Conservation (phyloP, 2,888 invertebrate genomes). For the Chymomyza fuscimana region DNA sequence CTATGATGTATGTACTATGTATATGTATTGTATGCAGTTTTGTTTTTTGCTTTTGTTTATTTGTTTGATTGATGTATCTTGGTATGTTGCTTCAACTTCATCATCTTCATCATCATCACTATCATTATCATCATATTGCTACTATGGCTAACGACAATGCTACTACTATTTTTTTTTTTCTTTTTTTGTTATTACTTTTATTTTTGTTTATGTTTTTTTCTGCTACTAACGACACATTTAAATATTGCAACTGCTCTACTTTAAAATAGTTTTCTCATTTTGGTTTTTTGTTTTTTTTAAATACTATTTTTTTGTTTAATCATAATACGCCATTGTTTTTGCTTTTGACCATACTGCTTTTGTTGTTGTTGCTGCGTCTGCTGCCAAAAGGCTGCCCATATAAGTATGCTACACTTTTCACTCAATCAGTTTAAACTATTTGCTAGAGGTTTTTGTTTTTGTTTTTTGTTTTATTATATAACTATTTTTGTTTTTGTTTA, state of each 20-base stretch:
- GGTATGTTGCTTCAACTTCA: constrained; percentile 3
- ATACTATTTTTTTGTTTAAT: constrained; percentile 19
- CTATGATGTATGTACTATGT: constrained; percentile 44
- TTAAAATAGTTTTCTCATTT: constrained; percentile 63
- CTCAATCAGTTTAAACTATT: constrained; percentile 46
- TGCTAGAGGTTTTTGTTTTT: constrained; percentile 29
- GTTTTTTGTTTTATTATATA: constrained; percentile 14
- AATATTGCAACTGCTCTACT: constrained; percentile 73
- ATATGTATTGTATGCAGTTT: constrained; percentile 22
- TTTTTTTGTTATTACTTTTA: neutral
- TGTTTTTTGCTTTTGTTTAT: constrained; percentile 36
- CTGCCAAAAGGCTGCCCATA: constrained; percentile 60
- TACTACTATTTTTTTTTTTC: constrained; percentile 2
- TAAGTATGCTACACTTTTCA: constrained; percentile 57
- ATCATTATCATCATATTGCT: constrained; percentile 55
- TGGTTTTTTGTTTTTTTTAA: constrained; percentile 33
- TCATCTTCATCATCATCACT: constrained; percentile 17
- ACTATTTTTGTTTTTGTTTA: constrained; percentile 55
- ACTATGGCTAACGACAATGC: constrained; percentile 10
- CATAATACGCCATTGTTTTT: constrained; percentile 27
- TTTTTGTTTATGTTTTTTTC: constrained; percentile 33
- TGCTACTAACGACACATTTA: constrained; percentile 73
- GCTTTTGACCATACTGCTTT: constrained; percentile 17
- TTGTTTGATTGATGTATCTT: constrained; percentile 58
- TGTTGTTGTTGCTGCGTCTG: constrained; percentile 9